Conservation (phyloP, 2,797 vertebrate species). For the Momotus momota region DNA sequence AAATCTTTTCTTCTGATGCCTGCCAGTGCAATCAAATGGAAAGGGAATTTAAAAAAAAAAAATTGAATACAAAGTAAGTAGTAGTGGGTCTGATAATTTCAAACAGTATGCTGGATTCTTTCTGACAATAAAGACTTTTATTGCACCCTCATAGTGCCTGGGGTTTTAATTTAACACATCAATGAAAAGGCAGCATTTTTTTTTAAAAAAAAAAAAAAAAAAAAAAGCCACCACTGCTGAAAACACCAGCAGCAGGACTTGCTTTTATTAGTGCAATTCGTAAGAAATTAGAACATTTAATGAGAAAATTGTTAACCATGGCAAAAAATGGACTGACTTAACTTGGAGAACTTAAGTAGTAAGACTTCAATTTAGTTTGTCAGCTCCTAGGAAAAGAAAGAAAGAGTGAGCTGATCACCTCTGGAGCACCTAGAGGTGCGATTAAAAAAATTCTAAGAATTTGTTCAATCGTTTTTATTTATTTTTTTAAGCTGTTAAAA, state of each 20-base stretch:
- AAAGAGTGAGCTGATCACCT: not conserved
- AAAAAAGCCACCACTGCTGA: not conserved
- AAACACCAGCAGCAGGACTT: constrained; percentile 77
- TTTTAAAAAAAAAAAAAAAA: constrained; percentile 12
- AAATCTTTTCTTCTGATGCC: not conserved
- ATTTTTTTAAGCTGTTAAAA: not conserved
- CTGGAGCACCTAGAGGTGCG: not conserved
- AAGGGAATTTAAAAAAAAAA: not conserved
- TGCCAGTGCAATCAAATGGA: constrained; percentile 34
- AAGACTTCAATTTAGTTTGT: constrained; percentile 73
- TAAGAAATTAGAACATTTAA: constrained; percentile 82
- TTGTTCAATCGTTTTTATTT: not conserved
- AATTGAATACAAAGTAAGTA: not conserved
- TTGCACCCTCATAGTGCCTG: constrained; percentile 74
- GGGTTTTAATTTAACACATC: constrained; percentile 86
- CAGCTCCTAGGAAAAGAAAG: constrained; percentile 68
- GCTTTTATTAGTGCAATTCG: constrained; percentile 79
- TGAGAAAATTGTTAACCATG: constrained; percentile 81
- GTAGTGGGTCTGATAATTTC: constrained; percentile 31
- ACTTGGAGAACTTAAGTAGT: constrained; percentile 69
- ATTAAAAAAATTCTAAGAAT: too few species aligned
- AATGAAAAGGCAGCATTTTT: constrained; percentile 72
- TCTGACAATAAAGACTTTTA: constrained; percentile 66
- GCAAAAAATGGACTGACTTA: constrained; percentile 72
- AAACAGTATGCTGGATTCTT: constrained; percentile 42